Percentiles rank a stretch among this genome's conserved stretches.
These are phyloP conservation scores for Tachina fera DNA, from an alignment of 2,888 invertebrate species.

Conservation along the genomic window DNA sequence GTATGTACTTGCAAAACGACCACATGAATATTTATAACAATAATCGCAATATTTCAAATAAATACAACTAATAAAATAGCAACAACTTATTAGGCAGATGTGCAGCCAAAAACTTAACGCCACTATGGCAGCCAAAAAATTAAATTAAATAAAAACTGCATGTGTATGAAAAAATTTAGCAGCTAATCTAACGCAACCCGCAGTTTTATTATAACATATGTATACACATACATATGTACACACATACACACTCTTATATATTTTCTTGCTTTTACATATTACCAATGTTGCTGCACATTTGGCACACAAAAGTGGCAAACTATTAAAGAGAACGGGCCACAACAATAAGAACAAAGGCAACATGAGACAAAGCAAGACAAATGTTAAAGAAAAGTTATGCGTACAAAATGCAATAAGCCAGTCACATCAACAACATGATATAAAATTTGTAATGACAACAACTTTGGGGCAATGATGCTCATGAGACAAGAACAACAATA, in stretches of 20 bases:
- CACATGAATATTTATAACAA: conserved; percentile 33
- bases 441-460: conserved; percentile 55
- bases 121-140: conserved; percentile 69
- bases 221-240: too few species aligned
- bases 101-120: conserved; percentile 72
- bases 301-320: conserved; percentile 39
- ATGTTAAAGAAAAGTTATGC: conserved; percentile 58
- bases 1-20: conserved; percentile 3
- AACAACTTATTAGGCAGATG: conserved; percentile 67
- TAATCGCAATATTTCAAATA: conserved; percentile 10
- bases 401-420: conserved; percentile 62
- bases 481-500: background rate
- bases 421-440: conserved; percentile 52
- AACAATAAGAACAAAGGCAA: conserved; percentile 18
- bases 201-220: conserved; percentile 36
- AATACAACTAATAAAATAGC: conserved; percentile 20
- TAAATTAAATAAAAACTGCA: background rate
- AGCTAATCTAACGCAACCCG: conserved; percentile 70
- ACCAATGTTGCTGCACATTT: conserved; percentile 47
- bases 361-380: conserved; percentile 23
- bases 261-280: conserved; percentile 35
- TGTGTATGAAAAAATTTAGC: conserved; percentile 50
- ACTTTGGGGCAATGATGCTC: conserved; percentile 60
- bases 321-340: background rate
- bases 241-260: background rate